A percentile compares a stretch with the other conserved stretches of the same genome.
Conservation (phyloP, 1,140 invertebrate genomes). For the Drusus annulatus region DNA sequence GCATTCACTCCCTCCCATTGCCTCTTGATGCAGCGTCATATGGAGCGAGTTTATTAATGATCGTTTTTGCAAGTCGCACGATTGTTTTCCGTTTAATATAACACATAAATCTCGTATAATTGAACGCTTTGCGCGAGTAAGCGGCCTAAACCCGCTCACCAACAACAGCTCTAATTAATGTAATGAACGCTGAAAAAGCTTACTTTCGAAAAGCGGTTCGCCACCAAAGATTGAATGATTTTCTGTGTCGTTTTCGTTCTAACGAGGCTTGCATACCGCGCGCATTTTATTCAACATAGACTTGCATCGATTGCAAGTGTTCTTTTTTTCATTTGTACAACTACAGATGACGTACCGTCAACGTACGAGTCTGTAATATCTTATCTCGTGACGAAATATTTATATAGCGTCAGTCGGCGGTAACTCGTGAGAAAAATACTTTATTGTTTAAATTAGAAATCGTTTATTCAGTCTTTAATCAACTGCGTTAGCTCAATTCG, state of each 20-base stretch:
- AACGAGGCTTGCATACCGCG: constrained; percentile 31
- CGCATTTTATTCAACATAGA: not conserved
- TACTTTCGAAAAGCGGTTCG: constrained; percentile 25
- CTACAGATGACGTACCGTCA: no score
- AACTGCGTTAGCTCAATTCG: not conserved
- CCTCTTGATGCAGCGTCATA: not conserved
- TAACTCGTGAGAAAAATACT: constrained; percentile 7
- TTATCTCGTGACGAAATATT: no score
- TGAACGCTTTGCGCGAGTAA: constrained; percentile 30
- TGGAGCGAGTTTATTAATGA: constrained; percentile 33
- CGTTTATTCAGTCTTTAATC: not conserved
- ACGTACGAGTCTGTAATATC: no score
- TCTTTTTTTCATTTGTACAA: not conserved
- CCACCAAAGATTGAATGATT: constrained; percentile 21
- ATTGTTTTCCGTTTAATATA: constrained; percentile 40
- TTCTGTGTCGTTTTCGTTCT: constrained; percentile 18
- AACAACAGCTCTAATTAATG: constrained; percentile 34
- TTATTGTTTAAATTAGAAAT: constrained; percentile 35
- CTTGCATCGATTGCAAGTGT: not conserved
- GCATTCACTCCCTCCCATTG: not conserved
- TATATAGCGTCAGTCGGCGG: not conserved
- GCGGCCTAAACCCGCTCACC: constrained; percentile 15
- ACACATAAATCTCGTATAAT: constrained; percentile 39
- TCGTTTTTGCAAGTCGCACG: constrained; percentile 33
- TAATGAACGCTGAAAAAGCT: constrained; percentile 30